Evolutionary conservation across 2,797 vertebrate species (phyloP), one percentile per base, ranked within the genome.

Genomic region (Strix occidentalis): DNA sequence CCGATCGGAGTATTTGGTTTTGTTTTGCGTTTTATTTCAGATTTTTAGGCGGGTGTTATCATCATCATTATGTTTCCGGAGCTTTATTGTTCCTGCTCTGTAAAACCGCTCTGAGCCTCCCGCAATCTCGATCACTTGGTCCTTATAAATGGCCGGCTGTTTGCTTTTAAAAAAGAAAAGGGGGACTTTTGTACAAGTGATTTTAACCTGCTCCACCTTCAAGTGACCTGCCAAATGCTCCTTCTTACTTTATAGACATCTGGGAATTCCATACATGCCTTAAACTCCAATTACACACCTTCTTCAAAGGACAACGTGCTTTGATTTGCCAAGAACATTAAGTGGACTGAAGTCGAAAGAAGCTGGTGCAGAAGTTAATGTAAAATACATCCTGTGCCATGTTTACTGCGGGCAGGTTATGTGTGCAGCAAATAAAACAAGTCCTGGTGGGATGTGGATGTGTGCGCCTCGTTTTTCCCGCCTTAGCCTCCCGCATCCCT

Each of bases 231-330:
- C 98, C 98, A 98, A 98, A 98, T 97, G 96, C 98, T 98, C 97
- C 98, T 98, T 98, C 97, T 97, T 98, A 98, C 98, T 99, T 99
- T 99, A 99, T 98, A 98, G 99, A 98, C 99, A 99, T 99, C 99
- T 99, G 99, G 99, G 99, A 99, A 99, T 99, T 99, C 99, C 99
- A 98, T 98, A 98, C 98, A 98, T 99, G 98, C 99, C 98, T 99
- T 98, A 98, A 98, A 99, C 98, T 98, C 98, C 99, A 99, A 99
- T 99, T 99, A 98, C 98, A 99, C 99, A 99, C 99, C 99, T 99
- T 98, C 98, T 99, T 99, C 99, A 99, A 99, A 99, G 98, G 98
- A 94, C 97, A 97, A 97, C 98, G 98, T 98, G 98, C 98, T 99
- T 98, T 98, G 98, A 98, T 99, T 98, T 96, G 97, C 97, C 97